Base-by-base conservation (phyloP, 2,113 vertebrate species). In the Channa argus region DNA sequence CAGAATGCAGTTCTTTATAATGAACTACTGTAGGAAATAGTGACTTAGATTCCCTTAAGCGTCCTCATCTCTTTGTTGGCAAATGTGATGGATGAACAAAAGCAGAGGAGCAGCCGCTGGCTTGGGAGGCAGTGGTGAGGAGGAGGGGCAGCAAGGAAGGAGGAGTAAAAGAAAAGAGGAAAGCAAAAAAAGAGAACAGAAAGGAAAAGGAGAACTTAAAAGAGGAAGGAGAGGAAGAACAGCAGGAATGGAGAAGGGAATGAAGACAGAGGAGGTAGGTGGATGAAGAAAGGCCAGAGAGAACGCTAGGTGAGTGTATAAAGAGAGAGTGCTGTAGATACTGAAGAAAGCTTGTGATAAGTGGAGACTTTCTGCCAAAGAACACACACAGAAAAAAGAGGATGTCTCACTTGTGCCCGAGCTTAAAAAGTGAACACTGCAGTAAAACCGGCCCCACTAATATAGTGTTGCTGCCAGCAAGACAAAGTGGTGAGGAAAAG, bases 381-480 rank as follows among this genome's bases (percentile, higher is more conserved):
- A 83, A 82, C 71, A 78, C 24, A 24, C 24, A 24, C 24, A 86
- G 34, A 86, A 83, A 77, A 66, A 71, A 50, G 49, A 82, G 68
- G 77, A 89, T 79, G 83, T 88, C 84, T 90, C 67, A 86, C 66
- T 88, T 86, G 55, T 77, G 74, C 68, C 64, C 1, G 0, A 79
- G 84, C 74, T 60, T 67, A 66, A 73, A 86, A 89, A 79, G 75
- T 70, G 73, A 85, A 87, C 74, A 84, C 82, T 85, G 88, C 89
- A 86, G 85, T 86, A 90, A 86, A 88, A 80, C 72, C 49, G 8
- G 61, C 75, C 72, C 78, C 49, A 52, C 71, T 75, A 74, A 88
- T 76, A 83, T 69, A 70, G 70, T 86, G 87, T 62, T 71, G 65
- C 81, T 91, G 85, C 85, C 89, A 90, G 79, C 62, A 69, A 85